These are phyloP conservation scores for Mormyrus iriodes DNA, from an alignment of 2,113 vertebrate species.

Conservation along the genomic window DNA sequence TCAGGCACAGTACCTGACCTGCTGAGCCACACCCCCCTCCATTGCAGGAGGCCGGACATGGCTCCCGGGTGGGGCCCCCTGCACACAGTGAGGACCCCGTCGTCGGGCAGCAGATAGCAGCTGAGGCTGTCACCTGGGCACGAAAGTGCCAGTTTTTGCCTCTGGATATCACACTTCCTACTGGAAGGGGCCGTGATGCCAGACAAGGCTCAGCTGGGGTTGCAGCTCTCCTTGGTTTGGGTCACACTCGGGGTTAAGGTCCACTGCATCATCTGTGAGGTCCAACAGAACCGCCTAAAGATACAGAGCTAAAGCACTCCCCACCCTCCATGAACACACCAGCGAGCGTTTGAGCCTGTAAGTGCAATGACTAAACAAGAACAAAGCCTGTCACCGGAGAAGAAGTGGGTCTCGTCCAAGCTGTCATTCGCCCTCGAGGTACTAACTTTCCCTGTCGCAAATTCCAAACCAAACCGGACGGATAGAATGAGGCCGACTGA, in stretches of 20 bases:
- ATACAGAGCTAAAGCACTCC: neutral
- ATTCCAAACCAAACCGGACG: neutral
- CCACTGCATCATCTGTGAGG: too few relatives aligned
- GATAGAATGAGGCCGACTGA: neutral
- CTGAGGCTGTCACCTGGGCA: neutral
- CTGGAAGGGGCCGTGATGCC: neutral
- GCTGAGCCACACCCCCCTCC: neutral
- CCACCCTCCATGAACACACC: neutral
- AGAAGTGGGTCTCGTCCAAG: neutral
- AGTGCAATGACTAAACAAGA: neutral
- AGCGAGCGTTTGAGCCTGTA: neutral
- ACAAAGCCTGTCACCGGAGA: neutral
- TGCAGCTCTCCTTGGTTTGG: neutral
- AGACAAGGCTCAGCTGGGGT: neutral
- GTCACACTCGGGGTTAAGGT: neutral
- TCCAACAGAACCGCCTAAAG: neutral
- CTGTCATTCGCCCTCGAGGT: neutral
- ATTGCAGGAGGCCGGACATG: neutral
- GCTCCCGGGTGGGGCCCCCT: neutral
- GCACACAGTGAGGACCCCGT: neutral
- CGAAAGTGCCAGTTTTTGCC: neutral
- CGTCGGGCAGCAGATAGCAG: neutral
- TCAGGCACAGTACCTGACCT: neutral
- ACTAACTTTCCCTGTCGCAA: neutral
- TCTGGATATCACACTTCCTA: neutral